Evolutionary conservation across 1,140 invertebrate species (phyloP).

Genomic region (Pollicipes pollicipes): DNA sequence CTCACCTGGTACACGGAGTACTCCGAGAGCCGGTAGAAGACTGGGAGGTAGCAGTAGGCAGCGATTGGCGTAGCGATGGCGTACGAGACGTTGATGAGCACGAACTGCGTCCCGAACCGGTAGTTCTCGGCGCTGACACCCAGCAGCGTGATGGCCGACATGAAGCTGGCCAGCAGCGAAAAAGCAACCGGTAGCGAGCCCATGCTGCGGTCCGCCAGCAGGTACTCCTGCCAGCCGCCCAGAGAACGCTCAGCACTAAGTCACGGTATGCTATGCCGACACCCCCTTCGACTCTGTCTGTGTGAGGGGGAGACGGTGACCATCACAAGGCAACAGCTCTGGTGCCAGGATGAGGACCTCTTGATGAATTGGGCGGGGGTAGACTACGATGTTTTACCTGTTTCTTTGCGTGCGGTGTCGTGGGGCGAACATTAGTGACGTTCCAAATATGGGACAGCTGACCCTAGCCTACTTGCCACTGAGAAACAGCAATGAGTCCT

Average conservation of each 20-base stretch:
- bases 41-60: slow-evolving; percentile 62
- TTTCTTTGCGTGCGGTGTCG: no score
- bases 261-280: slow-evolving; percentile 11
- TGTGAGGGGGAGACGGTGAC: background rate
- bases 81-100: slow-evolving; percentile 63
- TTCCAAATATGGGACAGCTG: no score
- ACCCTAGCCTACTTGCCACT: no score
- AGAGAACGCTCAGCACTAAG: slow-evolving; percentile 14
- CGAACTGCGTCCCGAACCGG: slow-evolving; percentile 59
- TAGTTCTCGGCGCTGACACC: slow-evolving; percentile 77
- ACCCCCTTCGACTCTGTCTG: background rate
- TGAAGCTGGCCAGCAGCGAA: slow-evolving; percentile 80
- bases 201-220: slow-evolving; percentile 61
- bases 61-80: slow-evolving; percentile 59
- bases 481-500: no score
- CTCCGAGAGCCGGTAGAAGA: slow-evolving; percentile 68
- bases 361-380: no score
- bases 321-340: background rate
- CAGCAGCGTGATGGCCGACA: slow-evolving; percentile 82
- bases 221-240: slow-evolving; percentile 46
- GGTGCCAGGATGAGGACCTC: background rate
- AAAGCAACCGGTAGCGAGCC: slow-evolving; percentile 57
- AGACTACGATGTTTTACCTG: no score
- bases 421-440: no score
- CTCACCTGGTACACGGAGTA: slow-evolving; percentile 73